Evolutionary conservation across 2,888 invertebrate species (phyloP), one percentile per base, ranked within the genome.

Genomic region (Trachelus stipa): DNA sequence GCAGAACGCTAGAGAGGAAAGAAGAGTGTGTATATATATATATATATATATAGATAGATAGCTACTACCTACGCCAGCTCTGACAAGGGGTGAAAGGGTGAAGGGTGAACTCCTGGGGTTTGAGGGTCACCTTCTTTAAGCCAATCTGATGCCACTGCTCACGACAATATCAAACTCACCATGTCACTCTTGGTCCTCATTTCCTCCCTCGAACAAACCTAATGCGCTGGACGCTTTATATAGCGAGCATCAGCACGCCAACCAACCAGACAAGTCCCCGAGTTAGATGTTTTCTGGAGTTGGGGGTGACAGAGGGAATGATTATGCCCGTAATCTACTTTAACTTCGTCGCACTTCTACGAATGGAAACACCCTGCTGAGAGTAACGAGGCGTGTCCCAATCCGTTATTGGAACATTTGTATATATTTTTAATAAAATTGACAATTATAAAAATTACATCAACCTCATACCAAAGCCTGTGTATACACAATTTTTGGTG

Each of bases 101-200:
- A 34, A 56, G 69, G 76, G 73, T 76, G 30, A 69, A 74, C 34
- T 74, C 30, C 74, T 37, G 74, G 35, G 35, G 34, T 35, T 34
- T 71, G 34, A 71, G 74, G 74, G n/a, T 34, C 73, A 79, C 76
- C 79, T 74, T 76, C 79, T 79, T 76, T 77, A 79, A 79, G 79
- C 79, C 79, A 76, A 79, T 77, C 79, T 75, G 68, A 37, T 73
- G 74, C 73, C 69, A 73, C 56, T 76, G 73, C 73, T 76, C 79
- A 76, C 56, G 37, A 73, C 74, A 74, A 79, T 76, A 76, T 79
- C 76, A 79, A 79, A 73, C 76, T 73, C 73, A 34, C 76, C 12
- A 3, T 30, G 74, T 11, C 35, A 12, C 74, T 75, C 34, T 23
- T 30, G 33, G n/a, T 68, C 33, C 75, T 37, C 68, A 33, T 30